Evolutionary conservation across 2,797 vertebrate genomes (phyloP).

Genomic region (Merluccius polli): DNA sequence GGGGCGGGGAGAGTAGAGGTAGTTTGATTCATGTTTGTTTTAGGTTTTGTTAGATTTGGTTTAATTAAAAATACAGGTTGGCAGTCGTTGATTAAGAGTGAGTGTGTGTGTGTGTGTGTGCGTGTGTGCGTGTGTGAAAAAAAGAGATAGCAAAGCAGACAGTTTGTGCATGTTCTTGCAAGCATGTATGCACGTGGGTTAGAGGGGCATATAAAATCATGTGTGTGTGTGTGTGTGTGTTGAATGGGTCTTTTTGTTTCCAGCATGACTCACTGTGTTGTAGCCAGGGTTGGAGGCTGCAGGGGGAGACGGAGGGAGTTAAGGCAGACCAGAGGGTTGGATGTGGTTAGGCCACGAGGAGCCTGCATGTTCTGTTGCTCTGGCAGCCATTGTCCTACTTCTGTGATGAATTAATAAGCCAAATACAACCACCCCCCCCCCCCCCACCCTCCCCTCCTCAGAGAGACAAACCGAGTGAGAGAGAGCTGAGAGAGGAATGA

Average conservation of each 20-base stretch:
- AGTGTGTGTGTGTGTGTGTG: constrained; percentile 3
- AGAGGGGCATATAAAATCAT: not conserved
- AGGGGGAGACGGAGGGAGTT: constrained; percentile 61
- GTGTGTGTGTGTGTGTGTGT: constrained; percentile 40
- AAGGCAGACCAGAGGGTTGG: constrained; percentile 48
- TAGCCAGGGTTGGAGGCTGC: constrained; percentile 61
- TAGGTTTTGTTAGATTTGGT: constrained; percentile 5
- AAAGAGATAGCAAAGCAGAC: not conserved
- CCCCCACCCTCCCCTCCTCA: not conserved
- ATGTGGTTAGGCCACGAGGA: constrained; percentile 73
- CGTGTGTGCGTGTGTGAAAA: constrained; percentile 6
- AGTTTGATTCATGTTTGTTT: not conserved
- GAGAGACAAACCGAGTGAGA: not conserved
- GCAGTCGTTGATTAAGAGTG: constrained; percentile 57
- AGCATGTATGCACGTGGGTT: constrained; percentile 4
- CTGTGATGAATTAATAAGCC: constrained; percentile 55
- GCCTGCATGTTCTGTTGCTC: constrained; percentile 55
- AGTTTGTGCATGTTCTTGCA: constrained; percentile 8
- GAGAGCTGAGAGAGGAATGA: not conserved
- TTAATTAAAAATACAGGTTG: constrained; percentile 46
- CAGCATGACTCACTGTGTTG: constrained; percentile 69
- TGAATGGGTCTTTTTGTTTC: constrained; percentile 72
- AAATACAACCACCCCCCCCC: constrained; percentile 17
- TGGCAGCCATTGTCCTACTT: constrained; percentile 47
- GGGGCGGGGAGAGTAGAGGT: not conserved